Base-by-base conservation (phyloP, 2,888 invertebrate species). In the Ornithoptera priamus region DNA sequence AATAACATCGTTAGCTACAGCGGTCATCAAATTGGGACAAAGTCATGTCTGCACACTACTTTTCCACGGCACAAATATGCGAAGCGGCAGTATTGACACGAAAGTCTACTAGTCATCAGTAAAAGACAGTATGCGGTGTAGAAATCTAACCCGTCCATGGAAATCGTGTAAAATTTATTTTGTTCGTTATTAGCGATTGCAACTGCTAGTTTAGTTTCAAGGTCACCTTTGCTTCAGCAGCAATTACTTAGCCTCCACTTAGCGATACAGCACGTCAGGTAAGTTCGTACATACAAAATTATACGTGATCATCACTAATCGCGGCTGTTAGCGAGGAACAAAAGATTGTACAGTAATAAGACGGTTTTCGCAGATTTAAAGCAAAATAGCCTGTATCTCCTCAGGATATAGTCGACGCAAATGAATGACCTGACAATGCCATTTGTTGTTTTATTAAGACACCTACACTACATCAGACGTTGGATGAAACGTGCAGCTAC, bases 401-500 rank as follows among this genome's bases (percentile, higher is more conserved):
- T 64, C 10, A 66, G 15, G 22, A 71, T 76, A 78, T 70, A 77
- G 69, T 74, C 65, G 71, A 72, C 74, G 67, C 36, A 60, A 42
- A 62, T 67, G 67, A 65, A 70, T 63, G 65, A 56, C 39, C 20
- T 56, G 63, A 66, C 53, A 63, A 68, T 36, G 67, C 65, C 70
- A 74, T 75, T 73, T 77, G 72, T 72, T 69, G 70, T 70, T 72
- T 73, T 70, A 72, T 76, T 71, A 71, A 73, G 77, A 85, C 86
- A 81, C 85, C 85, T 85, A 87, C 86, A 84, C 85, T 39, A 82
- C 82, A 81, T 80, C 80, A 85, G 83, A 84, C 85, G 84, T 83
- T 82, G 78, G 73, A 73, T 72, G 73, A 71, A 80, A 80, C 81
- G 81, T 83, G 84, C 30, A 15, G 39, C 10, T 39, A 10, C 10